Conservation (phyloP, 2,113 vertebrate genomes). For the Protobothrops flavoviridis region DNA sequence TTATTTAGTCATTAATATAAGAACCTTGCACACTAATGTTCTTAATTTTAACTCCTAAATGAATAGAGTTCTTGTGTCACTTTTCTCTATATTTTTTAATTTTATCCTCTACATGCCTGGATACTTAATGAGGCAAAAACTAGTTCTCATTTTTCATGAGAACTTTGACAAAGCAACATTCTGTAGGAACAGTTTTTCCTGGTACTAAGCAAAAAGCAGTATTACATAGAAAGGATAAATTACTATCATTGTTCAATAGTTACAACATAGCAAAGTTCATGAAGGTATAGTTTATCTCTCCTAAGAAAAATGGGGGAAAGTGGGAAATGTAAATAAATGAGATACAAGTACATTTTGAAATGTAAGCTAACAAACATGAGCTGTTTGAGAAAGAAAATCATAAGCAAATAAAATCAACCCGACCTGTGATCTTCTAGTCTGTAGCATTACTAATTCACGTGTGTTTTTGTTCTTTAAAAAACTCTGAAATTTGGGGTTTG, state of each 20-base stretch:
- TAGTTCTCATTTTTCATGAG: not conserved
- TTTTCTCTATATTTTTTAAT: not conserved
- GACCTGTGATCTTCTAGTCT: not conserved
- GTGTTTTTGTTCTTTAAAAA: not conserved
- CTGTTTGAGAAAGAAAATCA: not conserved
- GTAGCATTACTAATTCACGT: not conserved
- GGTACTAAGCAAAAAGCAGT: not conserved
- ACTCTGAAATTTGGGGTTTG: not conserved
- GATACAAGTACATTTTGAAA: not conserved
- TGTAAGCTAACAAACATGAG: not conserved
- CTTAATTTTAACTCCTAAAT: not conserved
- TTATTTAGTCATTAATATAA: not conserved
- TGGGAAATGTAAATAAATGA: not conserved
- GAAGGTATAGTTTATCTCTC: not conserved
- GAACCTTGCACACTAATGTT: not conserved
- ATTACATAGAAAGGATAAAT: not conserved
- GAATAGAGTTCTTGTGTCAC: not conserved
- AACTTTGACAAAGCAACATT: not conserved
- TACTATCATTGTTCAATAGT: not conserved
- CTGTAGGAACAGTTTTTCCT: not conserved
- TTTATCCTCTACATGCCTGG: not conserved
- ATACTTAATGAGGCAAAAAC: not conserved
- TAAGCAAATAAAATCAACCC: not conserved
- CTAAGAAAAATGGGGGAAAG: not conserved
- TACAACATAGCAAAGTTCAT: not conserved